These are phyloP conservation scores for Melikaiella ostensackeni DNA, from an alignment of 2,888 invertebrate genomes.

Conservation along the genomic window DNA sequence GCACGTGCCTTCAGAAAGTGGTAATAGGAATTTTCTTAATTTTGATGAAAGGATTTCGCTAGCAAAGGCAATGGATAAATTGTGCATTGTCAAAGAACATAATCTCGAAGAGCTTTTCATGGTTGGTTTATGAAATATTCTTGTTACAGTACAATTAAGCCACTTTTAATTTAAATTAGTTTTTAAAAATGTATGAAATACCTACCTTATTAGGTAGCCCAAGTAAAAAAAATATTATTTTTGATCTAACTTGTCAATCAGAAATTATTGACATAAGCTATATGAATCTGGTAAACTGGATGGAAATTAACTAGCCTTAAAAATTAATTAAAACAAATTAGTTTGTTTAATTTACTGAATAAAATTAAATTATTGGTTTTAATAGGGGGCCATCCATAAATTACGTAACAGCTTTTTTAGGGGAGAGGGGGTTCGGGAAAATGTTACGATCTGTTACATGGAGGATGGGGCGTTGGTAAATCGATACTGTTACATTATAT, in stretches of 20 bases:
- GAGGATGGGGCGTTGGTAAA: too few species aligned
- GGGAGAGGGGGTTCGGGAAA: too few species aligned
- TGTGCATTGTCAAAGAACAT: conserved; percentile 83
- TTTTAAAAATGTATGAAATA: neutral
- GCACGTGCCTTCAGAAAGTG: conserved; percentile 84
- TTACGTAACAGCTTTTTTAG: too few species aligned
- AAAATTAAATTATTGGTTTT: too few species aligned
- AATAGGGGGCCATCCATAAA: too few species aligned
- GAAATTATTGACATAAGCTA: neutral
- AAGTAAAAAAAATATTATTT: too few species aligned
- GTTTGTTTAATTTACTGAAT: too few species aligned
- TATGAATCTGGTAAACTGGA: neutral
- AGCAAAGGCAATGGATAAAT: conserved; percentile 83
- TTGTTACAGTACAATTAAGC: neutral
- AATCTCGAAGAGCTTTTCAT: conserved; percentile 85
- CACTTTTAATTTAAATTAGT: neutral
- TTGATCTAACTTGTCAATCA: neutral
- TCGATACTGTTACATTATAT: too few species aligned
- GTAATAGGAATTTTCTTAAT: conserved; percentile 83
- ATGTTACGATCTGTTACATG: too few species aligned
- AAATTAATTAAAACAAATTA: neutral
- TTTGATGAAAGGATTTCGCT: conserved; percentile 84
- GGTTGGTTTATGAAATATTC: conserved; percentile 71
- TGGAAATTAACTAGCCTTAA: neutral
- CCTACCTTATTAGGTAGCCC: too few species aligned